phyloP scores from a whole-genome alignment of 2,888 invertebrate genomes.

The Mystacides longicornis region DNA sequence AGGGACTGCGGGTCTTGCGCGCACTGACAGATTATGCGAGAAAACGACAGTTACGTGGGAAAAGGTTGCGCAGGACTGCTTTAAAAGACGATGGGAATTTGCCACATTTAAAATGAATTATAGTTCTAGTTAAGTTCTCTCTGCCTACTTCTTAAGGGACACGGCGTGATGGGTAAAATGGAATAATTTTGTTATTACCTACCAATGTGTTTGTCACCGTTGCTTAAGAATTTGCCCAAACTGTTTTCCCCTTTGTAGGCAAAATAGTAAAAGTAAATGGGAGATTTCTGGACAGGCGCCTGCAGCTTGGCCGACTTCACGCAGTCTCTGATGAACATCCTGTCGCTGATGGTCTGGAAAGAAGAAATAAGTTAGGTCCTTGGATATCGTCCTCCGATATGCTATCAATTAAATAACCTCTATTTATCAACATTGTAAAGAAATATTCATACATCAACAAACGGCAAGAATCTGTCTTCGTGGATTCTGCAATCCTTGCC shows the following conservation, averaged over 20 bases:
- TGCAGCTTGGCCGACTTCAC: conserved; percentile 55
- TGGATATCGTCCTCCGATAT: no score
- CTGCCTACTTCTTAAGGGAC: no score
- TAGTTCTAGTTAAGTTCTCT: no score
- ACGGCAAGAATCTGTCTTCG: conserved; percentile 36
- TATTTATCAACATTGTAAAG: no score
- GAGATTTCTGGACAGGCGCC: conserved; percentile 46
- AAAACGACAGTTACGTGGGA: no score
- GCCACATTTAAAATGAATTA: no score
- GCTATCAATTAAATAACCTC: no score
- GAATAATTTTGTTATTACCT: conserved; percentile 22
- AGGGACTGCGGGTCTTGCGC: no score
- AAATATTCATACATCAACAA: conserved; percentile 41
- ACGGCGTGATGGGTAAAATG: no score
- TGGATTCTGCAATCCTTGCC: conserved; percentile 31
- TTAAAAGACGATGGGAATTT: no score
- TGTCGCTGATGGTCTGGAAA: conserved; percentile 54
- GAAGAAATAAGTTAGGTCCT: background rate
- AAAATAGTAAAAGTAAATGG: conserved; percentile 61
- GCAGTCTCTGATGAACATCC: conserved; percentile 54
- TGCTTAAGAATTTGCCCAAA: conserved; percentile 47
- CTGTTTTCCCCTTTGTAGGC: conserved; percentile 53
- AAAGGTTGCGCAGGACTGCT: no score
- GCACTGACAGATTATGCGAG: no score
- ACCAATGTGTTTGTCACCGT: conserved; percentile 51